Percentiles rank a stretch among this genome's conserved stretches.
Conservation (phyloP, 2,113 vertebrate genomes). For the Noctilio leporinus region DNA sequence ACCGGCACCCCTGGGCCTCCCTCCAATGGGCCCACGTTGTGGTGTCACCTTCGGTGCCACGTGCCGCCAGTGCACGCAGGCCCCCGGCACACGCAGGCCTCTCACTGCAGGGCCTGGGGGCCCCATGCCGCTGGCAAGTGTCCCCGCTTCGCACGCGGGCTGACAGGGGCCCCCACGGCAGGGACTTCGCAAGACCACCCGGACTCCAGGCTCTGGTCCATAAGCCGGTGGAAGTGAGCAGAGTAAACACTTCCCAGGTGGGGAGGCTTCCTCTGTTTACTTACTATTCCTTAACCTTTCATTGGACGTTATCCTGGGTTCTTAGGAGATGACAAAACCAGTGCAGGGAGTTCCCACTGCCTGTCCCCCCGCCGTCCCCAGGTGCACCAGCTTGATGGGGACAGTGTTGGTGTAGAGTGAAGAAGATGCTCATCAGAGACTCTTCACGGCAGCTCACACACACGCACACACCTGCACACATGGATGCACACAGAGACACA, state of each 20-base stretch:
- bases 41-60: no score
- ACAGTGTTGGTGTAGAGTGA: accelerated
- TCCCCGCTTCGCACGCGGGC: accelerated
- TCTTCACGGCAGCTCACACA: accelerated
- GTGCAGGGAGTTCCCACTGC: background rate
- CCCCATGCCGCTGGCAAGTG: no score
- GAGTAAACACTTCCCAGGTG: accelerated
- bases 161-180: background rate
- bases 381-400: accelerated
- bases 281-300: background rate
- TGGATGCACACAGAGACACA: background rate
- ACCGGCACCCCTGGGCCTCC: background rate
- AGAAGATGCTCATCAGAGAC: background rate
- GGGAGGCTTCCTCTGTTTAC: background rate
- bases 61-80: no score
- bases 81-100: no score
- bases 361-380: accelerated
- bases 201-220: accelerated
- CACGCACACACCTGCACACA: background rate
- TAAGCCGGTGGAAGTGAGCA: accelerated
- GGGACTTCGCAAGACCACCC: accelerated
- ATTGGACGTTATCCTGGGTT: background rate
- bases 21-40: background rate
- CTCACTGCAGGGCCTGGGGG: no score
- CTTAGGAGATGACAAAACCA: background rate